Evolutionary conservation across 2,888 invertebrate species (phyloP).

Genomic region (Corbicula japonica): DNA sequence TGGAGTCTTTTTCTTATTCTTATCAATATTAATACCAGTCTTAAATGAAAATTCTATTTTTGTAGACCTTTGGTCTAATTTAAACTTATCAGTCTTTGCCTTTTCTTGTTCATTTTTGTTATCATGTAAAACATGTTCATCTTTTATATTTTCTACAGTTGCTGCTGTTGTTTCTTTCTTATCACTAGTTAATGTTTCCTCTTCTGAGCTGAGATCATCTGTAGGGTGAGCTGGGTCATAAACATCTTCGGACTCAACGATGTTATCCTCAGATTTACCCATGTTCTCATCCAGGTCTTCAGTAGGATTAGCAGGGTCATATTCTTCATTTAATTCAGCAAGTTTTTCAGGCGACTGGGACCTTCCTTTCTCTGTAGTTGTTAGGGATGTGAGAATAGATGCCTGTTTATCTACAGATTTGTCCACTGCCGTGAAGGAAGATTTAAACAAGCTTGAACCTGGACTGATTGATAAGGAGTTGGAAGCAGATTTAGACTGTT

Average conservation of each 20-base stretch:
- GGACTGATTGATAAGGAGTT: slow-evolving; percentile 3
- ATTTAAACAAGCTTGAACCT: slow-evolving; percentile 40
- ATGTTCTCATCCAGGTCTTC: slow-evolving; percentile 58
- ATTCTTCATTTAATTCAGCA: slow-evolving; percentile 36
- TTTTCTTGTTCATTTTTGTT: too few relatives aligned
- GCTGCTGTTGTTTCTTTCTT: slow-evolving; percentile 9
- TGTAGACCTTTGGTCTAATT: too few relatives aligned
- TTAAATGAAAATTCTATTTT: too few relatives aligned
- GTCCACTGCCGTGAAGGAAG: slow-evolving; percentile 56
- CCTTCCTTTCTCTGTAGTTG: slow-evolving; percentile 12
- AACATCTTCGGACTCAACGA: slow-evolving; percentile 30
- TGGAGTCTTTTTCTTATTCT: too few relatives aligned
- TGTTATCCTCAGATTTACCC: slow-evolving; percentile 12
- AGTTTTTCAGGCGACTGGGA: background rate
- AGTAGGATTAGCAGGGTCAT: slow-evolving; percentile 64
- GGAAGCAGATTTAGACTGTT: slow-evolving; percentile 18
- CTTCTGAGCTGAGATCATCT: slow-evolving; percentile 54
- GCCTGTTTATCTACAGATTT: slow-evolving; percentile 14
- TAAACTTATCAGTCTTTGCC: too few relatives aligned
- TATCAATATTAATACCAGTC: too few relatives aligned
- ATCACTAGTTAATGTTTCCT: slow-evolving; percentile 34
- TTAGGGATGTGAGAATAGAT: slow-evolving; percentile 38
- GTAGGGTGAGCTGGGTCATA: slow-evolving; percentile 67
- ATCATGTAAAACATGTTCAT: slow-evolving; percentile 11
- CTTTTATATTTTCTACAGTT: slow-evolving; percentile 30